Evolutionary conservation across 2,888 invertebrate species (phyloP).

Genomic region (Microplitis manilae): DNA sequence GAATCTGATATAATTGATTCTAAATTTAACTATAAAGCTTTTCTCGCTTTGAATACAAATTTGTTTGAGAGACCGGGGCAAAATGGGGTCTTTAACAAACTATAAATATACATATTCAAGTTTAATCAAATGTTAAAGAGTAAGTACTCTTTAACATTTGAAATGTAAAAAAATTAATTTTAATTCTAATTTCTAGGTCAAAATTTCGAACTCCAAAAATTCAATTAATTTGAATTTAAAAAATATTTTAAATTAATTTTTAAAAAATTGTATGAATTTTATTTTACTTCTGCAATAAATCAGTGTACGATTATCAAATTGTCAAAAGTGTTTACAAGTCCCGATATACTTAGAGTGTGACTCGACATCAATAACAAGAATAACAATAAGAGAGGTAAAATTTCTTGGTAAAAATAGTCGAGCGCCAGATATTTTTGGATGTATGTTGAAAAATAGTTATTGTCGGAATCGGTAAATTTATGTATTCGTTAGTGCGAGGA

Average conservation of each 20-base stretch:
- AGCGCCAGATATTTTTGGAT: conserved; percentile 7
- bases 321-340: not conserved
- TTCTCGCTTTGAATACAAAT: not conserved
- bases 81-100: not conserved
- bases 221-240: too few species aligned
- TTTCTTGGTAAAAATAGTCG: not conserved
- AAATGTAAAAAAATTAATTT: too few species aligned
- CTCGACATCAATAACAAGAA: not conserved
- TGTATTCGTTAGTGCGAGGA: conserved; percentile 26
- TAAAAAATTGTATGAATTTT: too few species aligned
- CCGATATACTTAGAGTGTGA: not conserved
- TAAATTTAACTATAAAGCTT: not conserved
- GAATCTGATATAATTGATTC: conserved; percentile 1
- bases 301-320: not conserved
- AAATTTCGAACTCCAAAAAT: too few species aligned
- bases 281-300: not conserved
- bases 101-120: not conserved
- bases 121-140: too few species aligned
- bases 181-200: too few species aligned
- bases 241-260: too few species aligned
- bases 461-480: conserved; percentile 24
- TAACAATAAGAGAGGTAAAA: not conserved
- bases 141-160: too few species aligned
- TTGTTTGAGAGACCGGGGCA: not conserved
- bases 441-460: conserved; percentile 9